Evolutionary conservation across 1,140 invertebrate genomes (phyloP).

Genomic region (Mycetomoellerius zeteki): DNA sequence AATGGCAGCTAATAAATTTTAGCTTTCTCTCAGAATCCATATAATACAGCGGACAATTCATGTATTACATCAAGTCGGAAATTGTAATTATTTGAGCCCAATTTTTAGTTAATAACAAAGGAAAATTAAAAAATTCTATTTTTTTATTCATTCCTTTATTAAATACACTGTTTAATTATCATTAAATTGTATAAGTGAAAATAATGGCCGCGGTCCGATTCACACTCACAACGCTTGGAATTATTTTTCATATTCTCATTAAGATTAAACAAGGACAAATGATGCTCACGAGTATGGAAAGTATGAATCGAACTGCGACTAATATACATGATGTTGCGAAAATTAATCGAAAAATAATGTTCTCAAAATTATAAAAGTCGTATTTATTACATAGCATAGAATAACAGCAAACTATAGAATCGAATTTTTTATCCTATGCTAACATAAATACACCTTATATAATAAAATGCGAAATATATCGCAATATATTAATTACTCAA

Average conservation of each 20-base stretch:
- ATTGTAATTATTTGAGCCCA: constrained; percentile 22
- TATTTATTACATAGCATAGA: constrained; percentile 27
- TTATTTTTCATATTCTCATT: no score
- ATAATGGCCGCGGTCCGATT: no score
- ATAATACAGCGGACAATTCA: constrained; percentile 12
- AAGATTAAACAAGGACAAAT: no score
- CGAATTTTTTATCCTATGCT: background rate
- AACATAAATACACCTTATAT: constrained; percentile 14
- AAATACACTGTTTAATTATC: background rate
- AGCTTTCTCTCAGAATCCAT: constrained; percentile 29
- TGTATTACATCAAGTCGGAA: constrained; percentile 33
- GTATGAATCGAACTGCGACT: no score
- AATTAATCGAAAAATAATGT: constrained; percentile 27
- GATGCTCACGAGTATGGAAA: no score
- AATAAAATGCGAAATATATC: constrained; percentile 10
- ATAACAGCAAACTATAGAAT: constrained; percentile 19
- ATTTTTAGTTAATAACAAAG: constrained; percentile 1
- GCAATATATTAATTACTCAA: constrained; percentile 11
- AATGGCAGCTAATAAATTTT: constrained; percentile 13
- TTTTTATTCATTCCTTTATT: background rate
- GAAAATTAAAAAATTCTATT: background rate
- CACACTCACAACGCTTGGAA: no score
- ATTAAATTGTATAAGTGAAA: background rate
- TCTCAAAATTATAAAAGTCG: constrained; percentile 3
- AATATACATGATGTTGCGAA: background rate